Conservation (phyloP, 2,113 vertebrate genomes). For the Psephotus haematonotus region DNA sequence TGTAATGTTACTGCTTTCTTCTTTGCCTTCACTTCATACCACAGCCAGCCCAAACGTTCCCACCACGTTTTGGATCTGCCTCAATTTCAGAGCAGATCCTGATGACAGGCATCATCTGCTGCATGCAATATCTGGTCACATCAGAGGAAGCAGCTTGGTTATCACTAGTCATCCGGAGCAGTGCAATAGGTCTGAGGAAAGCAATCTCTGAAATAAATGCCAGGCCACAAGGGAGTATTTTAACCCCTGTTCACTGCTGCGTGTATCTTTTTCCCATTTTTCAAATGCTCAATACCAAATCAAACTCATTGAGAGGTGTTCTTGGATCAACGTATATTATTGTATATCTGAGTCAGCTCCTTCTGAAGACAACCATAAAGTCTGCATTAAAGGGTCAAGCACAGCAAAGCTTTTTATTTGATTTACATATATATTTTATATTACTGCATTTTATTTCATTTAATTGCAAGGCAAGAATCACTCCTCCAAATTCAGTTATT, state of each 20-base stretch:
- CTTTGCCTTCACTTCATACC: not conserved
- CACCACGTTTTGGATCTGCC: not conserved
- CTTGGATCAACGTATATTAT: rapidly evolving
- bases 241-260: not conserved
- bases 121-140: not conserved
- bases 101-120: not conserved
- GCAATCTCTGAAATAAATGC: not conserved
- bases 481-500: not conserved
- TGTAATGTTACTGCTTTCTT: not conserved
- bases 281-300: not conserved
- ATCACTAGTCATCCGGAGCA: not conserved
- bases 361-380: not conserved
- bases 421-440: not conserved
- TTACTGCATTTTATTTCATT: not conserved
- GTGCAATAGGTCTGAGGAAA: not conserved
- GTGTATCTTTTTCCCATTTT: not conserved
- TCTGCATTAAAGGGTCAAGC: not conserved
- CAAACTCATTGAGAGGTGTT: not conserved
- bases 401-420: not conserved
- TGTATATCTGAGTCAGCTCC: not conserved
- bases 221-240: not conserved
- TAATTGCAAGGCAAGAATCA: not conserved
- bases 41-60: not conserved
- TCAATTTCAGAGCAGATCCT: not conserved
- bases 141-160: not conserved